Base-by-base conservation (phyloP, 2,113 vertebrate genomes). In the Sturnira hondurensis region DNA sequence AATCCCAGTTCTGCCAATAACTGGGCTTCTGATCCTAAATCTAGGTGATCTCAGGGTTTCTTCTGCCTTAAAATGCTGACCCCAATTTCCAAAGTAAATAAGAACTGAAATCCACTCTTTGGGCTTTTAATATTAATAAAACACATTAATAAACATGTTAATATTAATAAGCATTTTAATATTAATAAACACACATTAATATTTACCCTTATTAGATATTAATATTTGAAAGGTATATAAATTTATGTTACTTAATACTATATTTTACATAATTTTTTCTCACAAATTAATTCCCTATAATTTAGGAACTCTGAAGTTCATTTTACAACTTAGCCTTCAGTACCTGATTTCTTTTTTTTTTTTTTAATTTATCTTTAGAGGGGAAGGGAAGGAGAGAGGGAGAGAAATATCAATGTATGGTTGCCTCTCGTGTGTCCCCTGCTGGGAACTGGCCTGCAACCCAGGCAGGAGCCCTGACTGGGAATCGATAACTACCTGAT, bases 201-300 rank as follows among this genome's bases (percentile, higher is more conserved):
- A 86, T 14, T 20, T 58, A 68, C 10, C 63, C 7, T 80, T 95
- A 82, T 56, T 85, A 93, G 33, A 61, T 65, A 83, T 68, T 85
- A 89, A 82, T 63, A 43, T 70, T 80, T n/a, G 88, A 76, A 91
- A 95, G 19, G n/a, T 52, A 76, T 71, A 33, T 52, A n/a, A 85
- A 41, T 84, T 90, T 33, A 50, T 31, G 12, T 71, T 68, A 90
- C 56, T 71, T 56, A 94, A 74, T 43, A 88, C 67, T 52, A 22
- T 71, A 78, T 80, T 93, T 94, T 71, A 68, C 5, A 73, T 19
- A 65, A 61, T 12, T 78, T 85, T 74, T 90, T 85, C 80, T 96
- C 43, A 82, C 5, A 38, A 85, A 95, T 93, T 73, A 78, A 87
- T 83, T 86, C 83, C 16, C 70, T 77, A 12, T 86, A 77, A 85